Evolutionary conservation across 1,140 invertebrate genomes (phyloP), one percentile per base, ranked within the genome.

Genomic region (Sycobia sp.): DNA sequence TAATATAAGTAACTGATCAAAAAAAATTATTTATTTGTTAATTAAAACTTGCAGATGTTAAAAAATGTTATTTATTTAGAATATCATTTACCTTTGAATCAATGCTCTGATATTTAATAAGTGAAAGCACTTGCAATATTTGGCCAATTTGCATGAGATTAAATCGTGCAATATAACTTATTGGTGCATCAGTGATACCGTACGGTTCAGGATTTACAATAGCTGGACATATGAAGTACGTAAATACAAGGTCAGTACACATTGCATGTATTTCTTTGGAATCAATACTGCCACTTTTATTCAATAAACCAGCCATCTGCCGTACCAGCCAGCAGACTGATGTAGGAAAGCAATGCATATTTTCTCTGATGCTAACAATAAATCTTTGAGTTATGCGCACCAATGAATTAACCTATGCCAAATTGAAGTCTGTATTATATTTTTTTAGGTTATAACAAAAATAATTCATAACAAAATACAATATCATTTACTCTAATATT

Each of bases 121-220:
- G 82, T 11, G 94, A 95, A 32, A 98, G 82, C 71, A 91, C 90
- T 82, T 98, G 96, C 16, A 99, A 76, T 71, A 98, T 94, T 78
- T 97, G 93, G 0, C 90, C 90, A 11, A 91, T 87, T 83, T 96
- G 95, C 75, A 96, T 95, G 4, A 98, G 84, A 85, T 98, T 98
- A 76, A 94, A 95, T 23, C 95, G 82, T 5, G 94, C 93, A 34
- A 96, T 88, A 66, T 93, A 88, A 57, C 92, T 94, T 32, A 98
- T 93, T n/a, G 93, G 92, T 1, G 92, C 91, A 75, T 97, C 96
- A 0, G 92, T 93, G 46, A 98, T 93, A n/a, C 95, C 96, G 78
- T 95, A 91, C 1, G 94, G 90, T 80, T 98, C 96, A 0, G 97
- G 96, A 83, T 97, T 95, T 25, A 96, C 92, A 44, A 99, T 94